These are phyloP conservation scores for Heteromurus nitidus DNA, from an alignment of 2,888 invertebrate species.

Conservation along the genomic window DNA sequence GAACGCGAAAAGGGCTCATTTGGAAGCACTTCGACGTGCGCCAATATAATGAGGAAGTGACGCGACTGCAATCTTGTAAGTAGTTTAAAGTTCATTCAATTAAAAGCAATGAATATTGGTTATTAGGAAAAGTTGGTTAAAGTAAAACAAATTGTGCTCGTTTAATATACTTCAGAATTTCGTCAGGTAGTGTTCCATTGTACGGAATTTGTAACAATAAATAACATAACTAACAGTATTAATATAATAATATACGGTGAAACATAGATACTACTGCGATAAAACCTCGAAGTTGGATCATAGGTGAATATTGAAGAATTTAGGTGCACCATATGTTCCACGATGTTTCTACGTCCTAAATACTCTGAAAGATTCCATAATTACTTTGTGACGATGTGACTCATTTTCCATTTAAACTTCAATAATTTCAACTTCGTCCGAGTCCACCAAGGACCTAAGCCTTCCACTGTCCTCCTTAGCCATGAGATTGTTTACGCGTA, in stretches of 20 bases:
- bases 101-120: no score
- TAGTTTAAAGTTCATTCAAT: not conserved
- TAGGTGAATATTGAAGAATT: not conserved
- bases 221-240: not conserved
- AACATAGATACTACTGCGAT: not conserved
- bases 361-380: not conserved
- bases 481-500: constrained; percentile 68
- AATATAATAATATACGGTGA: not conserved
- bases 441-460: constrained; percentile 61
- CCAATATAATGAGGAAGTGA: not conserved
- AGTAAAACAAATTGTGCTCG: no score
- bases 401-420: constrained; percentile 58
- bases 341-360: not conserved
- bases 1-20: not conserved
- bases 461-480: constrained; percentile 55
- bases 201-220: no score
- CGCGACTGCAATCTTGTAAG: not conserved
- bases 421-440: constrained; percentile 69
- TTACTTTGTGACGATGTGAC: not conserved
- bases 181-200: no score
- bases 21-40: not conserved
- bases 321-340: not conserved
- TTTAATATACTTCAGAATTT: no score
- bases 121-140: no score
- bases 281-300: not conserved